A percentile compares a stretch with the other conserved stretches of the same genome.
Evolutionary conservation across 1,140 invertebrate species (phyloP).

Genomic region (silkworm (Bombyx mori)): DNA sequence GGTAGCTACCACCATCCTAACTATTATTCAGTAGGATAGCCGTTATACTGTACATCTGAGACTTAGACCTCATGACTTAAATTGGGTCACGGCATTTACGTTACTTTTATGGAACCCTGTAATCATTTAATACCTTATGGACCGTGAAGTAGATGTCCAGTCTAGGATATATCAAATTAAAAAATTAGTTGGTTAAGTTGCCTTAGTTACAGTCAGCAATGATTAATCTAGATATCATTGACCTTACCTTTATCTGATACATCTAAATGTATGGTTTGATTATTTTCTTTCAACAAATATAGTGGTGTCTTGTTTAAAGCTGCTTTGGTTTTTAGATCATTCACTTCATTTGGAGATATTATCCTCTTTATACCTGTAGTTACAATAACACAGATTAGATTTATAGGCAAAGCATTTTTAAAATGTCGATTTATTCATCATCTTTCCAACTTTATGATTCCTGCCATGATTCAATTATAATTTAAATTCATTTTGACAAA

Average conservation of each 20-base stretch:
- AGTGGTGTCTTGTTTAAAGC: slow-evolving; percentile 17
- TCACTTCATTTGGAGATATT: slow-evolving; percentile 10
- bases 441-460: too few relatives aligned
- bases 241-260: slow-evolving; percentile 28
- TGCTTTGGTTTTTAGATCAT: slow-evolving; percentile 11
- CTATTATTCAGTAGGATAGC: too few relatives aligned
- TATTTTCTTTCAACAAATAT: slow-evolving; percentile 20
- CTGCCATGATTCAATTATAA: too few relatives aligned
- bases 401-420: too few relatives aligned
- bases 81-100: too few relatives aligned
- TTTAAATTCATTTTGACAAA: too few relatives aligned
- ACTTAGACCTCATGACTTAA: too few relatives aligned
- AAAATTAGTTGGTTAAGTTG: neutral
- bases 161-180: neutral
- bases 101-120: neutral
- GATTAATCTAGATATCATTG: neutral
- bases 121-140: neutral
- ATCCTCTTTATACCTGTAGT: slow-evolving; percentile 18
- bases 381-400: too few relatives aligned
- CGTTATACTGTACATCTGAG: neutral
- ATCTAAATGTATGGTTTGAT: slow-evolving; percentile 23
- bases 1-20: too few relatives aligned
- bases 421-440: too few relatives aligned
- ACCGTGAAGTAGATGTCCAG: neutral
- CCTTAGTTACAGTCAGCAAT: neutral